Base-by-base conservation (phyloP, 2,888 invertebrate genomes). In the Eulithis prunata region DNA sequence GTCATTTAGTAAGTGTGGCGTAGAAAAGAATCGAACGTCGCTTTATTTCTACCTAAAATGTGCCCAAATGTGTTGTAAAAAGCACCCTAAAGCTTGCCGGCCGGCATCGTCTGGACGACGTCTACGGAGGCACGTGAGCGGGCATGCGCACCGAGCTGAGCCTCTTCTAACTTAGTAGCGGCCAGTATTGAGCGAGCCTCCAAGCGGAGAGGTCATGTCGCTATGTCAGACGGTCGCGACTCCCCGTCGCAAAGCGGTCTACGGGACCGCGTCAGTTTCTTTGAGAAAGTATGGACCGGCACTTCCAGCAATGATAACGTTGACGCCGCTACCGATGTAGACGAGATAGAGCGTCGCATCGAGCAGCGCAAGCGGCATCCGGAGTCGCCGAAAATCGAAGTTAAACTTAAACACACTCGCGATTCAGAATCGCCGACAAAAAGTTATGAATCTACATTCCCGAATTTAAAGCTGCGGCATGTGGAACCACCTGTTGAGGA, bases 201-300 rank as follows among this genome's bases (percentile, higher is more conserved):
- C 88, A 83, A 74, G 76, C 78, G 73, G 86, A 82, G 84, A 89
- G 91, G 92, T 90, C 91, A 92, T 92, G 91, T 83, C 85, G 90
- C 87, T 76, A 91, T 91, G 92, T 89, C 92, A 73, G 91, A 93
- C 90, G 91, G 84, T 66, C 91, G 93, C 90, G 92, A 91, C 82
- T 89, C 89, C 78, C 90, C 92, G 90, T 86, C 92, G 90, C 89
- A 89, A 78, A 79, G 88, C 87, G 82, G 95, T 75, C 94, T 97
- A 69, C 94, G 95, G 71, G 96, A 96, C 80, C 95, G 96, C 77
- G 97, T 97, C 75, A 95, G 94, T 75, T 96, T 96, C 85, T 97
- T 96, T 88, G 97, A 97, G 86, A 95, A 96, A 90, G 95, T 96
- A 72, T 96, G 96, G 96, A 94, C 95, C 69, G 95, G 95, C 32